Evolutionary conservation across 2,797 vertebrate genomes (phyloP).

Genomic region (Gymnocypris eckloni): DNA sequence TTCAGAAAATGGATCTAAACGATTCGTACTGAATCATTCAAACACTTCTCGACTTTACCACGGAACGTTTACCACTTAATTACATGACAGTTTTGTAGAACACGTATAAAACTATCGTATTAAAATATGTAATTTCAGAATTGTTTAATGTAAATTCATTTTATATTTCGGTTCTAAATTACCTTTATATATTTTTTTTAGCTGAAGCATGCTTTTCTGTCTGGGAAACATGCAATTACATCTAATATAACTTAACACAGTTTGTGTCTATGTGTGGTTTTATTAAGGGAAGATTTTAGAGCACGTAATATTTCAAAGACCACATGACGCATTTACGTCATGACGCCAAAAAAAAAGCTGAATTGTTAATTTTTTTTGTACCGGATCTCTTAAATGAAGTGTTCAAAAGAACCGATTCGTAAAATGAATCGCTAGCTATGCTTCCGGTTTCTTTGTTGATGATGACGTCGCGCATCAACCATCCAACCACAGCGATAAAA

Average conservation of each 20-base stretch:
- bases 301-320: background rate
- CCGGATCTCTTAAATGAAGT: background rate
- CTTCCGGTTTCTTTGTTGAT: background rate
- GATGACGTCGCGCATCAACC: background rate
- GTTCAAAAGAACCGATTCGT: background rate
- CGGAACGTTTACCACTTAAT: background rate
- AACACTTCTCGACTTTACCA: background rate
- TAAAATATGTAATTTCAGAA: background rate
- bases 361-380: background rate
- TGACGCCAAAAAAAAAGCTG: background rate
- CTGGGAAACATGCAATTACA: background rate
- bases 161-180: background rate
- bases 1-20: background rate
- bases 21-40: background rate
- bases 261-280: background rate
- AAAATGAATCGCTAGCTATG: background rate
- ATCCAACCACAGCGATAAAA: conserved; percentile 12
- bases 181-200: background rate
- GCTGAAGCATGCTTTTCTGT: background rate
- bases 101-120: background rate
- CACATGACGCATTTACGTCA: background rate
- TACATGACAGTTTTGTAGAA: background rate
- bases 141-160: background rate
- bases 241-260: background rate
- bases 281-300: background rate